phyloP scores from a whole-genome alignment of 1,140 invertebrate genomes.

The Papilio machaon region DNA sequence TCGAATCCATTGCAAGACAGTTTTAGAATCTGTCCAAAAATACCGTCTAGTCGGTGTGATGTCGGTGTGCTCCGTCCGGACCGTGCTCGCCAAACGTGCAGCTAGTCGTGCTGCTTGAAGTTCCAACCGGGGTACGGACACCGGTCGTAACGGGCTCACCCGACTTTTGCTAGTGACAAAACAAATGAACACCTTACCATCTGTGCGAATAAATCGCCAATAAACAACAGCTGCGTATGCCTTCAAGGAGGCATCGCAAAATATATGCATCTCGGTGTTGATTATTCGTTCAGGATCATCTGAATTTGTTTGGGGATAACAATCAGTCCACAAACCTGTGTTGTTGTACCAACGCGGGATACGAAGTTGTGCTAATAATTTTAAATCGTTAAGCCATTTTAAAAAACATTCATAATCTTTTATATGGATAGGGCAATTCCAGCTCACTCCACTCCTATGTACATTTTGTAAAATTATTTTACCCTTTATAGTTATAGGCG shows the following conservation, averaged over 20 bases:
- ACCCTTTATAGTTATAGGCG: constrained; percentile 58
- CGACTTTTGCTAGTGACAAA: constrained; percentile 49
- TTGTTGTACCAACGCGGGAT: constrained; percentile 41
- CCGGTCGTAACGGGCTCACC: constrained; percentile 55
- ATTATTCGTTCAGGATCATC: constrained; percentile 10
- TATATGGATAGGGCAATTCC: constrained; percentile 56
- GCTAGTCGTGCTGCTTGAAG: constrained; percentile 63
- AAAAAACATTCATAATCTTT: constrained; percentile 39
- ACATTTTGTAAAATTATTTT: constrained; percentile 72
- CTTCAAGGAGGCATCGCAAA: constrained; percentile 48
- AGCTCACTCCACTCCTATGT: constrained; percentile 58
- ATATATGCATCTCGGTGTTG: constrained; percentile 46
- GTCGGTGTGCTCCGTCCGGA: too few relatives aligned
- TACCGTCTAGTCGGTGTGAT: too few relatives aligned
- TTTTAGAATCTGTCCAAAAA: constrained; percentile 42
- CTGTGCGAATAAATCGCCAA: constrained; percentile 42
- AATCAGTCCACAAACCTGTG: constrained; percentile 25
- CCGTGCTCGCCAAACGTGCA: constrained; percentile 47
- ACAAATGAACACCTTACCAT: constrained; percentile 38
- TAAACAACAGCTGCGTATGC: constrained; percentile 46
- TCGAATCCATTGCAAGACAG: constrained; percentile 10
- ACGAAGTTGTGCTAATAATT: constrained; percentile 31
- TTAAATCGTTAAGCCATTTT: constrained; percentile 43
- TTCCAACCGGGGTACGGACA: constrained; percentile 64
- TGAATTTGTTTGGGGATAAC: constrained; percentile 25